phyloP scores from a whole-genome alignment of 2,888 invertebrate species.

The Lordiphosa andalusiaca region DNA sequence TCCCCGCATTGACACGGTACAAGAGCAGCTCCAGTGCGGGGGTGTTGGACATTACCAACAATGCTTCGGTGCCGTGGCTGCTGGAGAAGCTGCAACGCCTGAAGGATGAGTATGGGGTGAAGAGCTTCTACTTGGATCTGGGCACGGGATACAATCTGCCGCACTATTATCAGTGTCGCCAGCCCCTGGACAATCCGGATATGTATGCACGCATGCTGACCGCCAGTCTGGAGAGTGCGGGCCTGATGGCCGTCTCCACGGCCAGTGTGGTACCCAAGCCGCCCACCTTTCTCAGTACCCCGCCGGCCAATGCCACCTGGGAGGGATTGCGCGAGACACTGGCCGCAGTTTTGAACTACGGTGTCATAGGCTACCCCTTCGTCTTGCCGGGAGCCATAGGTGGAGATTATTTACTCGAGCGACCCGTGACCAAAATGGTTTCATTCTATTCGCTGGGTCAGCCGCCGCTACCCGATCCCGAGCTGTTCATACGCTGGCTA shows the following conservation, averaged over 20 bases:
- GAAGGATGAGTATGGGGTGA: constrained; percentile 87
- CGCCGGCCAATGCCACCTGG: constrained; percentile 94
- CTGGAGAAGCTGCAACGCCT: constrained; percentile 86
- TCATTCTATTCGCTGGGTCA: constrained; percentile 82
- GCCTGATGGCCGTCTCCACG: constrained; percentile 88
- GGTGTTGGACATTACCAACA: constrained; percentile 92
- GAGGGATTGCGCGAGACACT: constrained; percentile 90
- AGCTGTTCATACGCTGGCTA: constrained; percentile 94
- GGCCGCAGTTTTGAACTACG: constrained; percentile 92
- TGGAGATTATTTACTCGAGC: constrained; percentile 88
- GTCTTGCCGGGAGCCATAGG: constrained; percentile 96
- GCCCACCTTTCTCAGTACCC: constrained; percentile 92
- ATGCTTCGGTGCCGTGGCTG: constrained; percentile 90
- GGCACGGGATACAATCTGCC: constrained; percentile 93
- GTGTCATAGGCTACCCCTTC: constrained; percentile 95
- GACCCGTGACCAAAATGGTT: constrained; percentile 78
- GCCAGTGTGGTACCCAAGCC: constrained; percentile 90
- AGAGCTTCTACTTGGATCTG: constrained; percentile 91
- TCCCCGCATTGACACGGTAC: constrained; percentile 91
- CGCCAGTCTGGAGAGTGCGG: constrained; percentile 81
- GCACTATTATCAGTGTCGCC: constrained; percentile 90
- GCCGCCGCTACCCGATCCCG: constrained; percentile 86
- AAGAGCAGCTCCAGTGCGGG: constrained; percentile 90
- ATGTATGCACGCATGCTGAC: constrained; percentile 88
- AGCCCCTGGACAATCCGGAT: constrained; percentile 89